Conservation (phyloP, 2,797 vertebrate genomes). For the Falco cherrug region DNA sequence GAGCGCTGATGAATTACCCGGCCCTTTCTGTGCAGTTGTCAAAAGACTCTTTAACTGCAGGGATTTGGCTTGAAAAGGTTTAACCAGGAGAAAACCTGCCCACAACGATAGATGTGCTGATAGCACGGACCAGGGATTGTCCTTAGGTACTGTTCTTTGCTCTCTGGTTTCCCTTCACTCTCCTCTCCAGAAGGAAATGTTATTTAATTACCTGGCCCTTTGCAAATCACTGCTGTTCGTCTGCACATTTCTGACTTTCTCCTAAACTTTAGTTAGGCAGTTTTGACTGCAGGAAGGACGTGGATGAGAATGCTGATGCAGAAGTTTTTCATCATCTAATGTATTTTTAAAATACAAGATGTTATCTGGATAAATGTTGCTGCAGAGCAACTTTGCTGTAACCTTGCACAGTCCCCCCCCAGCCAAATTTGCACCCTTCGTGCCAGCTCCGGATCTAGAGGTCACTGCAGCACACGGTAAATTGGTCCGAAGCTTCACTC, state of each 20-base stretch:
- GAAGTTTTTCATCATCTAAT: not conserved
- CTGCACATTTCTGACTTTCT: not conserved
- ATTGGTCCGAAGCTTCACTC: not conserved
- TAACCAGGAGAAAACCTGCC: not conserved
- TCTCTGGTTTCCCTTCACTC: not conserved
- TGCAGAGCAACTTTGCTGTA: not conserved
- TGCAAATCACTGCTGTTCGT: not conserved
- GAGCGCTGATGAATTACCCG: not conserved
- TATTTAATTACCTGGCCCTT: not conserved
- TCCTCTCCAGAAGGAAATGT: not conserved
- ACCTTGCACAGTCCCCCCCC: not conserved
- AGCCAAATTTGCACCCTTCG: rapidly evolving
- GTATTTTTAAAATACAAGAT: not conserved
- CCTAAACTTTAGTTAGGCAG: not conserved
- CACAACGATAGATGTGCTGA: not conserved
- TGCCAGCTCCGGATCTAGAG: not conserved
- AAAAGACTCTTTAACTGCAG: not conserved
- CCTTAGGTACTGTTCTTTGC: not conserved
- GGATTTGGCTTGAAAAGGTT: not conserved
- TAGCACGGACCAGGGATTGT: not conserved
- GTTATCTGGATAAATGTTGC: not conserved
- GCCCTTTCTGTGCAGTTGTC: not conserved
- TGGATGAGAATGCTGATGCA: not conserved
- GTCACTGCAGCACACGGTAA: not conserved
- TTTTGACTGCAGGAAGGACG: not conserved